Conservation (phyloP, 2,113 vertebrate genomes). For the Ceyx margarethae region DNA sequence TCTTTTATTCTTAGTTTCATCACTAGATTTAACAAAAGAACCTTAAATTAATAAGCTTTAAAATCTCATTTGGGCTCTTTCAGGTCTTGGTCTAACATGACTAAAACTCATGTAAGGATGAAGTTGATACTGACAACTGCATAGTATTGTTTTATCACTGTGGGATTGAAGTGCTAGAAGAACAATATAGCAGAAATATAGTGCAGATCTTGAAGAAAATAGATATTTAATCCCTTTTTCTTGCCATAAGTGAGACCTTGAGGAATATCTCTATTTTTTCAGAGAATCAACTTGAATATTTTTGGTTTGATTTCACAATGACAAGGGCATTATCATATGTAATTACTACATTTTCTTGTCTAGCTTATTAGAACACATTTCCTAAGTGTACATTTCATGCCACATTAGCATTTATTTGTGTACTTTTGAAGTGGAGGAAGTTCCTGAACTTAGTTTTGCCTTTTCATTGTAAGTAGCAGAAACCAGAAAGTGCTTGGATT, state of each 20-base stretch:
- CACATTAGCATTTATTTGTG: not conserved
- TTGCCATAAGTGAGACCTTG: accelerated
- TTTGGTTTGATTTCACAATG: not conserved
- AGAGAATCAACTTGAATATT: not conserved
- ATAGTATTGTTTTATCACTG: not conserved
- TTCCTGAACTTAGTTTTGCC: not conserved
- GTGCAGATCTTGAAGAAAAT: not conserved
- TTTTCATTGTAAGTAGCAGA: not conserved
- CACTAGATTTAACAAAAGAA: not conserved
- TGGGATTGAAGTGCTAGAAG: not conserved
- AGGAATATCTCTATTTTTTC: not conserved
- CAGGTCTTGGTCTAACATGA: not conserved
- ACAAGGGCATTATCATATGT: accelerated
- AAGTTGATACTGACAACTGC: not conserved
- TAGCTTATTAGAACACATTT: not conserved
- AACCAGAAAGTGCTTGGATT: not conserved
- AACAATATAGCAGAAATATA: not conserved
- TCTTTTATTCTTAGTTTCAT: not conserved
- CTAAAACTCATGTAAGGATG: not conserved
- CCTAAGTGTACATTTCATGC: not conserved
- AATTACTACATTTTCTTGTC: not conserved
- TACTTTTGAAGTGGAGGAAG: not conserved
- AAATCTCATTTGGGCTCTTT: not conserved
- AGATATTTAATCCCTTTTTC: not conserved
- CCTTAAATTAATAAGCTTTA: not conserved